phyloP scores from a whole-genome alignment of 2,113 vertebrate genomes.

The Sminthopsis crassicaudata region DNA sequence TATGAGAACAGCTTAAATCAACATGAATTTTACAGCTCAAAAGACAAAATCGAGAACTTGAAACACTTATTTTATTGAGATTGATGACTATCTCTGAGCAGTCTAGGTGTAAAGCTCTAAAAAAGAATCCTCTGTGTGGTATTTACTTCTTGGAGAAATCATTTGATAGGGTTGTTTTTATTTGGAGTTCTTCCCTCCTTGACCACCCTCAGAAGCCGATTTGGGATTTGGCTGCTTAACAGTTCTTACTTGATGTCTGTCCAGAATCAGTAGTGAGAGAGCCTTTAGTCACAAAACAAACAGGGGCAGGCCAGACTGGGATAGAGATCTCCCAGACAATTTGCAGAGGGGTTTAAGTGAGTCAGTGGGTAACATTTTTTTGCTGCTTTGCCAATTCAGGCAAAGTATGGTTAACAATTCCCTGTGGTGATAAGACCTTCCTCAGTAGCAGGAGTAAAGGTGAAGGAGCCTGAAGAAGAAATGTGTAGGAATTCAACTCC shows the following conservation, averaged over 20 bases:
- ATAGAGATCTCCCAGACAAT: not conserved
- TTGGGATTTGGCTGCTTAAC: not conserved
- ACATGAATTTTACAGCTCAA: fast-evolving
- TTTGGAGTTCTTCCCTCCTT: not conserved
- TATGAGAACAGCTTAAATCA: not conserved
- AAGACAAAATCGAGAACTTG: fast-evolving
- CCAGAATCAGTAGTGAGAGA: not conserved
- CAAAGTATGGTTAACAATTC: not conserved
- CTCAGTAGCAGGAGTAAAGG: not conserved
- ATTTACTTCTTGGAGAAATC: not conserved
- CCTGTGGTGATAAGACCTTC: fast-evolving
- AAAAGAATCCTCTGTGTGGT: not conserved
- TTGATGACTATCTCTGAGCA: fast-evolving
- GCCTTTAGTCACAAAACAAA: not conserved
- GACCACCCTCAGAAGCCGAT: fast-evolving
- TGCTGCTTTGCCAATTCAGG: not conserved
- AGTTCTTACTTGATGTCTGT: not conserved
- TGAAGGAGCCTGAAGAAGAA: not conserved
- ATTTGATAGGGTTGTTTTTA: not conserved
- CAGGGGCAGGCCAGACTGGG: not conserved
- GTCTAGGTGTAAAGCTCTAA: not conserved
- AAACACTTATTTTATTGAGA: fast-evolving
- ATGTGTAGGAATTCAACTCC: no score
- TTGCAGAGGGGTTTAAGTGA: not conserved
- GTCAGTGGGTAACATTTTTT: not conserved